phyloP scores from a whole-genome alignment of 37 sponge, comb jelly and placozoan species.

The Diacarnus erythraeanus region DNA sequence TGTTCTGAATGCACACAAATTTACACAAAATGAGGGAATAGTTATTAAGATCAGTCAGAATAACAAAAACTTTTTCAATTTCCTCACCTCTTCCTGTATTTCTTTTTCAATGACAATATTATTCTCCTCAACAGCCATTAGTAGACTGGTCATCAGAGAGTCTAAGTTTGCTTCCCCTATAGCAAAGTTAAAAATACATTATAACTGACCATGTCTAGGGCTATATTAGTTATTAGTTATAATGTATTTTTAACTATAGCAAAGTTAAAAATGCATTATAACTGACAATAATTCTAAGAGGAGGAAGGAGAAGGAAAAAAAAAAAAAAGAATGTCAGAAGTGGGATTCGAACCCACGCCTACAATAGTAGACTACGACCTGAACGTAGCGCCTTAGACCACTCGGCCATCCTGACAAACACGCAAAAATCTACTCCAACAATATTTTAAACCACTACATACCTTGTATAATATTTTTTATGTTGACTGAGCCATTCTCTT shows the following conservation, averaged over 20 bases:
- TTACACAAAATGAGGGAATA: neutral
- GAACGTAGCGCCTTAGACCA: slow-evolving; percentile 89
- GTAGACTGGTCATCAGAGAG: slow-evolving; percentile 56
- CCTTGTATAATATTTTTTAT: slow-evolving; percentile 81
- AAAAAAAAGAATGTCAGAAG: slow-evolving; percentile 72
- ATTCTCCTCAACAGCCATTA: slow-evolving; percentile 63
- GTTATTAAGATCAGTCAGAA: neutral
- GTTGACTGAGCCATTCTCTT: slow-evolving; percentile 54
- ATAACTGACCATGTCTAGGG: slow-evolving; percentile 44
- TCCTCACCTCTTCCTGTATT: slow-evolving; percentile 67
- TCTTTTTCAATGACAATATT: slow-evolving; percentile 31
- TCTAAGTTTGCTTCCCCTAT: slow-evolving; percentile 72
- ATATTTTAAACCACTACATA: neutral
- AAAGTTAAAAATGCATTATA: neutral
- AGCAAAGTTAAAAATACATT: no score
- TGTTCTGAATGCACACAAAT: slow-evolving; percentile 34
- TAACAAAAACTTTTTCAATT: neutral
- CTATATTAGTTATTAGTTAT: neutral
- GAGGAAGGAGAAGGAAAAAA: neutral
- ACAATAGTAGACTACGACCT: slow-evolving; percentile 85
- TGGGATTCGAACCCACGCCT: slow-evolving; percentile 94
- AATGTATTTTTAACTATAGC: neutral
- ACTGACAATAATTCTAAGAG: neutral
- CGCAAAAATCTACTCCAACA: neutral
- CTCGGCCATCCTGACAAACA: slow-evolving; percentile 79